Evolutionary conservation across 30 jellyfish, hydroid and myxozoan species (phyloP).

Genomic region (Rhopilema esculentum): DNA sequence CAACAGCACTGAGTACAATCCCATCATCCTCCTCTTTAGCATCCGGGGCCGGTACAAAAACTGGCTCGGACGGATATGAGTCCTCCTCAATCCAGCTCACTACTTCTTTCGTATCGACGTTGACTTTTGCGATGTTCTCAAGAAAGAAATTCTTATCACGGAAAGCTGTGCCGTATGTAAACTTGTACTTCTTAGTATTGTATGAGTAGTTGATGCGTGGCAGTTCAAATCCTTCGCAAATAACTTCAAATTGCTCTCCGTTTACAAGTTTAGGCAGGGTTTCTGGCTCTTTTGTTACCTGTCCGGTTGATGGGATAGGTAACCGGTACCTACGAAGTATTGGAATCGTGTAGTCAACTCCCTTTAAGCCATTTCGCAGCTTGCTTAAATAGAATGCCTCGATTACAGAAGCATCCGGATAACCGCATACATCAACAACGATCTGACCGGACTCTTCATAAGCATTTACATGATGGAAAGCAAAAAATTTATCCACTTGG

Average conservation of each 20-base stretch:
- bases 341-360: slow-evolving; percentile 51
- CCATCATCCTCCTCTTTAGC: slow-evolving; percentile 90
- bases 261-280: not conserved
- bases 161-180: slow-evolving; percentile 66
- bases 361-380: slow-evolving; percentile 63
- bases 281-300: slow-evolving; percentile 6
- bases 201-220: slow-evolving; percentile 78
- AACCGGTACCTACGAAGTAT: slow-evolving; percentile 61
- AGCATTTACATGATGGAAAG: slow-evolving; percentile 83
- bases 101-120: slow-evolving; percentile 60
- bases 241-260: slow-evolving; percentile 37
- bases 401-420: slow-evolving; percentile 74
- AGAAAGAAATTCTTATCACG: slow-evolving; percentile 62
- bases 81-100: slow-evolving; percentile 73
- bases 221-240: slow-evolving; percentile 67
- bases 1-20: slow-evolving; percentile 76
- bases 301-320: slow-evolving; percentile 39
- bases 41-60: slow-evolving; percentile 69
- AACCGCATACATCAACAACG: slow-evolving; percentile 78
- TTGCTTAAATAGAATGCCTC: slow-evolving; percentile 68
- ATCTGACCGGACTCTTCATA: slow-evolving; percentile 60
- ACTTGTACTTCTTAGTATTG: slow-evolving; percentile 65
- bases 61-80: slow-evolving; percentile 83
- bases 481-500: slow-evolving; percentile 57
- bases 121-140: slow-evolving; percentile 63